Evolutionary conservation across 2,797 vertebrate species (phyloP).

Genomic region (Parauchenoglanis ngamensis): DNA sequence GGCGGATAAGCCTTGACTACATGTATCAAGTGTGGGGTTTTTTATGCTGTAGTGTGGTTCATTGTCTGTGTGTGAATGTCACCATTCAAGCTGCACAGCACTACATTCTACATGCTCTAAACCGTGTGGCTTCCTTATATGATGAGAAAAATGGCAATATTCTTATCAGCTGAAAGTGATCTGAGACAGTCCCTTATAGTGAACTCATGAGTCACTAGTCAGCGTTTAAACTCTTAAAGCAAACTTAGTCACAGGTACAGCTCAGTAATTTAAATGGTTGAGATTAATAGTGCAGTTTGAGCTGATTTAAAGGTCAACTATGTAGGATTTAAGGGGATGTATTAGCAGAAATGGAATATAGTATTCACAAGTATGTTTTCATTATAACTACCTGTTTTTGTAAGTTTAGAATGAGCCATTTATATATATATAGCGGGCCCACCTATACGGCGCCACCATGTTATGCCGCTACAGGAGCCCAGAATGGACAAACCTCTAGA

Average conservation of each 20-base stretch:
- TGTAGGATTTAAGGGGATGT: too few relatives aligned
- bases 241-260: neutral
- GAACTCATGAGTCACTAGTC: neutral
- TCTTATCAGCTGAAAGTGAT: conserved; percentile 1
- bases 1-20: conserved; percentile 30
- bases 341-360: too few relatives aligned
- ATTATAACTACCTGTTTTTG: too few relatives aligned
- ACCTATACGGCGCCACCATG: too few relatives aligned
- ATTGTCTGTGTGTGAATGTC: conserved; percentile 37
- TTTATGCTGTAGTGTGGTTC: neutral
- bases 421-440: too few relatives aligned
- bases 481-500: too few relatives aligned
- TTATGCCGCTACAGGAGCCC: too few relatives aligned
- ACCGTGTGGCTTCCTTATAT: neutral
- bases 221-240: neutral
- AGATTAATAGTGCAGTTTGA: neutral
- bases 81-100: conserved; percentile 20
- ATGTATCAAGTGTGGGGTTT: conserved; percentile 5
- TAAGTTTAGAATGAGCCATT: too few relatives aligned
- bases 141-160: neutral
- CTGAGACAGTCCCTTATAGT: neutral
- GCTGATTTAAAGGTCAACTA: neutral
- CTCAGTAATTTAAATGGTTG: neutral
- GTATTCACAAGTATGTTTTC: too few relatives aligned
- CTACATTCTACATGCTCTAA: conserved; percentile 6